A percentile compares a stretch with the other conserved stretches of the same genome.
Conservation (phyloP, 2,888 invertebrate species). For the Plutella xylostella region DNA sequence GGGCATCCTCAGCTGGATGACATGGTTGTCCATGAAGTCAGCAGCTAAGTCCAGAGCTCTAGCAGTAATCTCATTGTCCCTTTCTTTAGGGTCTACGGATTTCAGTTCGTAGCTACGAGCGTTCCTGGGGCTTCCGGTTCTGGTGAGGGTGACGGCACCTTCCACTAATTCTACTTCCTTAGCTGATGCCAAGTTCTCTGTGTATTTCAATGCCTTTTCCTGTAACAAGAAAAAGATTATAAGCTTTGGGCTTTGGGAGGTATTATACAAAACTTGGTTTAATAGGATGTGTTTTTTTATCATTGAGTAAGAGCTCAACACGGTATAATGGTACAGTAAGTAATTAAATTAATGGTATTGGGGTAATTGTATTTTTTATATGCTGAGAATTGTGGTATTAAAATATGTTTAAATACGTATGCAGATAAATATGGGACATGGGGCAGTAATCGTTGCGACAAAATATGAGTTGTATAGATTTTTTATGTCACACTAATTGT, state of each 20-base stretch:
- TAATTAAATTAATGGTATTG: too few species aligned
- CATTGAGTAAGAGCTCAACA: too few species aligned
- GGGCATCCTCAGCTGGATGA: slow-evolving; percentile 56
- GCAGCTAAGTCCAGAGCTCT: slow-evolving; percentile 58
- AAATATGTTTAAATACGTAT: too few species aligned
- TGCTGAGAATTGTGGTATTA: too few species aligned
- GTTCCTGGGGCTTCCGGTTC: slow-evolving; percentile 51
- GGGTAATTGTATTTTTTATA: too few species aligned
- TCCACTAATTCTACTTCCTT: slow-evolving; percentile 50
- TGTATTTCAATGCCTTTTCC: slow-evolving; percentile 62
- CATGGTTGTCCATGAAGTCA: slow-evolving; percentile 56
- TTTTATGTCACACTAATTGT: too few species aligned
- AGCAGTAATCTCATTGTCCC: slow-evolving; percentile 53
- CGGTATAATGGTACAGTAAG: too few species aligned
- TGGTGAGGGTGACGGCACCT: slow-evolving; percentile 50
- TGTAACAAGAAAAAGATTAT: slow-evolving; percentile 25
- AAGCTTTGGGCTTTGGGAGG: not conserved
- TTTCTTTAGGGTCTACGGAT: slow-evolving; percentile 50
- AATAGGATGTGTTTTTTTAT: too few species aligned
- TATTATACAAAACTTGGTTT: too few species aligned
- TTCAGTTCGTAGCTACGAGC: slow-evolving; percentile 56
- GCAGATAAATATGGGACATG: too few species aligned
- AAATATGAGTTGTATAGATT: too few species aligned
- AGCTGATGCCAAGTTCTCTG: slow-evolving; percentile 54
- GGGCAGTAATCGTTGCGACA: too few species aligned